These are phyloP conservation scores for Asarcornis scutulata DNA, from an alignment of 2,113 vertebrate species.

Conservation along the genomic window DNA sequence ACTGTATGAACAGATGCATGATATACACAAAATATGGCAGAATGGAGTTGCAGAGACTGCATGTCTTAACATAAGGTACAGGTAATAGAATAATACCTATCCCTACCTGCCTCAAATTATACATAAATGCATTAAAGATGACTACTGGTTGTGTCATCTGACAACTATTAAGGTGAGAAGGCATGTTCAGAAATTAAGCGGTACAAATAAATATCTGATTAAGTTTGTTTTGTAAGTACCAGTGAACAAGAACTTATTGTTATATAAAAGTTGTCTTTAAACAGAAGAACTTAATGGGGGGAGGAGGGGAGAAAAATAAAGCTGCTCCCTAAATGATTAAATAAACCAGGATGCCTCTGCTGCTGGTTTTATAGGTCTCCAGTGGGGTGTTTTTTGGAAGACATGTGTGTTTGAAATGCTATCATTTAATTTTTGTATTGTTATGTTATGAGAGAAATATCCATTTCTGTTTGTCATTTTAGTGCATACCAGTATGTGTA, in stretches of 20 bases:
- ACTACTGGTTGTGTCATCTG: constrained; percentile 49
- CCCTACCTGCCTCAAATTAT: not conserved
- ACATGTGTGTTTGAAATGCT: constrained; percentile 53
- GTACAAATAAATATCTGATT: constrained; percentile 57
- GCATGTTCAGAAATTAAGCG: constrained; percentile 1
- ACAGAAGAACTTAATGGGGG: constrained; percentile 43
- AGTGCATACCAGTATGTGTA: not conserved
- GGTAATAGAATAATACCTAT: not conserved
- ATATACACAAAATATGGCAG: not conserved
- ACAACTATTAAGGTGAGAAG: constrained; percentile 16
- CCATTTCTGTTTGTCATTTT: not conserved
- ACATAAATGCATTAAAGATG: constrained; percentile 22
- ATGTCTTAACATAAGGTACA: not conserved
- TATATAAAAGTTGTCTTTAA: constrained; percentile 49
- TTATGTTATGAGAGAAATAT: constrained; percentile 52
- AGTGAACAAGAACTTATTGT: constrained; percentile 48
- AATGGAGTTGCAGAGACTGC: not conserved
- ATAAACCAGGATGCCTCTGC: constrained; percentile 54
- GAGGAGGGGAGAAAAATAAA: constrained; percentile 16
- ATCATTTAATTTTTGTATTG: constrained; percentile 59
- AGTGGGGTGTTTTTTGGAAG: constrained; percentile 27
- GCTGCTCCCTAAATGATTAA: constrained; percentile 58
- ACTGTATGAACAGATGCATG: not conserved
- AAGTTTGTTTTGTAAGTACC: constrained; percentile 44
- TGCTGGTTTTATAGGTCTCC: constrained; percentile 64